Evolutionary conservation across 2,888 invertebrate species (phyloP), one percentile per base, ranked within the genome.

Genomic region (Pristionchus exspectatus): DNA sequence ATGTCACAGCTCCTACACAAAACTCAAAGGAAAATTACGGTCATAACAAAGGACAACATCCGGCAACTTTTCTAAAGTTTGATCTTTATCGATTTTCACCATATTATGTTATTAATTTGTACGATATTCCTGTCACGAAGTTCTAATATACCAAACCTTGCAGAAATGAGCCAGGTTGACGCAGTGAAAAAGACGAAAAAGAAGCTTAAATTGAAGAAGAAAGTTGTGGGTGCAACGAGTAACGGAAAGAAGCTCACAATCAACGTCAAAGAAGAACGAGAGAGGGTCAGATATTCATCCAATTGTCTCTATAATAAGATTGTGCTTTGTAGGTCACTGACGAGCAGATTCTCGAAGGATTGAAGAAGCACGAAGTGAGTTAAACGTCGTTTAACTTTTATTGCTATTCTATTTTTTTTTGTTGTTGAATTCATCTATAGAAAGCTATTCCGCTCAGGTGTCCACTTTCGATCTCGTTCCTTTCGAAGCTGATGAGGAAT

Each of bases 201-300:
- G 69, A 87, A 87, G 69, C 30, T 87, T 27, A 87, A 87, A 69
- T 27, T 87, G 44, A 87, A 87, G 87, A 87, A 87, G 87, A 87
- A 87, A 30, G 87, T 87, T 21, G 87, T 87, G 21, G 87, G 50
- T 10, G 21, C 38, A 10, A 50, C 44, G 27, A 30, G 30, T 16
- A 69, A 30, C 30, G 87, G 87, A 21, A 54, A 44, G 44, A 50
- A 66, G 27, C 66, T 87, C 87, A 87, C 87, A 16, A 69, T 87
- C 21, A 44, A 50, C 14, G 69, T 69, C 44, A 87, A 87, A 27
- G 87, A 87, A 27, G 87, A 87, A 69, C 18, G 87, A n/a, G 69
- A 87, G 50, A 87, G 69, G 69, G 87, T 87, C 21, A 63, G 83
- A 54, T 10, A 44, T n/a, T 30, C 30, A 24, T 33, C 33, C 16